phyloP scores from a whole-genome alignment of 2,113 vertebrate genomes.

The Tricholaema leucomelas region DNA sequence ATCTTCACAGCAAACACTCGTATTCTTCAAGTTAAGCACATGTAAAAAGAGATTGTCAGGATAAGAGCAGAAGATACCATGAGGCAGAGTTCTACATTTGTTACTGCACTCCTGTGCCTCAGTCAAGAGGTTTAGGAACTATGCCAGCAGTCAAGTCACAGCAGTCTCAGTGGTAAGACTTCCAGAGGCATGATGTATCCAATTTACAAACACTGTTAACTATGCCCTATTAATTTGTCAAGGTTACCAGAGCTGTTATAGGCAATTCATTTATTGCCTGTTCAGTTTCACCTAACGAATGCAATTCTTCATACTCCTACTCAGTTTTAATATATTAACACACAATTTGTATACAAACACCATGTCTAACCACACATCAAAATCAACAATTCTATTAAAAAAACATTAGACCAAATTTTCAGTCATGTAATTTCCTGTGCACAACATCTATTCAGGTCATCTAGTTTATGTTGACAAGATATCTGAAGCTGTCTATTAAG shows the following conservation, averaged over 20 bases:
- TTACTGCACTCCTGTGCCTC: background rate
- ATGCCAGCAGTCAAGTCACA: background rate
- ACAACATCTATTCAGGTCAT: constrained; percentile 38
- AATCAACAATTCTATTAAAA: constrained; percentile 1
- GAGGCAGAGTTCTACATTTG: background rate
- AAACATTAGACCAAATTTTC: constrained; percentile 26
- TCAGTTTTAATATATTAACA: background rate
- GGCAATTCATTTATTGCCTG: background rate
- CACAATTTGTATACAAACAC: background rate
- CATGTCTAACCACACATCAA: background rate
- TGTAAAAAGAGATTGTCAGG: background rate
- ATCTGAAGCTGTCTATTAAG: constrained; percentile 22
- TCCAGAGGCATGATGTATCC: background rate
- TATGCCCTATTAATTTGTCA: background rate
- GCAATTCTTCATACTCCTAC: background rate
- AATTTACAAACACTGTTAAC: background rate
- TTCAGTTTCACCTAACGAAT: background rate
- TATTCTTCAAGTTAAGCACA: background rate
- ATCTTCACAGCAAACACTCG: background rate
- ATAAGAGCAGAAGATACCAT: background rate
- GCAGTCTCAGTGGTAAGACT: background rate
- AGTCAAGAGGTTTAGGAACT: background rate
- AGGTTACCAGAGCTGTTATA: background rate
- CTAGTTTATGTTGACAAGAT: constrained; percentile 43
- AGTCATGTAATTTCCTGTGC: constrained; percentile 29